Percentiles rank a stretch among this genome's conserved stretches.
Conservation (phyloP, 2,113 vertebrate genomes). For the Asarcornis scutulata region DNA sequence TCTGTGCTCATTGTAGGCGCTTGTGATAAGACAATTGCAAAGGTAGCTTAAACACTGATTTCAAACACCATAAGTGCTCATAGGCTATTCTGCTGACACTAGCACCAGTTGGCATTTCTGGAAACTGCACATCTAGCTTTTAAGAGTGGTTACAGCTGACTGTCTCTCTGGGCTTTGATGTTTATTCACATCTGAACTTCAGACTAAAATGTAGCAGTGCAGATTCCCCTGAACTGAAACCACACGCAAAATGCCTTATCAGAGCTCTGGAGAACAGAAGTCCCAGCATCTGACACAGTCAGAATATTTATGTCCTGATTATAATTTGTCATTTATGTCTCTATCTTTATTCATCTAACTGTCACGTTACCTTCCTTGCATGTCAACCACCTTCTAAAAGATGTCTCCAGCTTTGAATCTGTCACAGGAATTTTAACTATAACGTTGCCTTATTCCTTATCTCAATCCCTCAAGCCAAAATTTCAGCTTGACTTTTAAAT, state of each 20-base stretch:
- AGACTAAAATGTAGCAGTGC: conserved; percentile 26
- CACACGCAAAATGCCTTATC: neutral
- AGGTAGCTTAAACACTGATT: neutral
- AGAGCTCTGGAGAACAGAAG: conserved; percentile 22
- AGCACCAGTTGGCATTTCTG: neutral
- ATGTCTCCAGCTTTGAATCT: conserved; percentile 9
- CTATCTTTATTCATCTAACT: neutral
- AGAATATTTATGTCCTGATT: conserved; percentile 38
- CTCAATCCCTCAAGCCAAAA: neutral
- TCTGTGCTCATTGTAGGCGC: neutral
- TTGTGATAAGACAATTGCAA: neutral
- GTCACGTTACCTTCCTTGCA: neutral
- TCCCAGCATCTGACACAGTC: neutral
- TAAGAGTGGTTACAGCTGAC: neutral
- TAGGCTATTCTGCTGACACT: neutral
- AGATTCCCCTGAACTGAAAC: conserved; percentile 23
- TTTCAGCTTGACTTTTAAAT: neutral
- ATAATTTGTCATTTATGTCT: conserved; percentile 39
- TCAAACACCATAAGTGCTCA: neutral
- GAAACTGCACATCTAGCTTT: neutral
- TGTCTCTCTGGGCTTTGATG: conserved; percentile 35
- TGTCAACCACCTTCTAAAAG: neutral
- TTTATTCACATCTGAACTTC: conserved; percentile 39
- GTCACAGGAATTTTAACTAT: neutral
- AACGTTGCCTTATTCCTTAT: neutral